Evolutionary conservation across 2,888 invertebrate genomes (phyloP).

Genomic region (Drosophila robusta): DNA sequence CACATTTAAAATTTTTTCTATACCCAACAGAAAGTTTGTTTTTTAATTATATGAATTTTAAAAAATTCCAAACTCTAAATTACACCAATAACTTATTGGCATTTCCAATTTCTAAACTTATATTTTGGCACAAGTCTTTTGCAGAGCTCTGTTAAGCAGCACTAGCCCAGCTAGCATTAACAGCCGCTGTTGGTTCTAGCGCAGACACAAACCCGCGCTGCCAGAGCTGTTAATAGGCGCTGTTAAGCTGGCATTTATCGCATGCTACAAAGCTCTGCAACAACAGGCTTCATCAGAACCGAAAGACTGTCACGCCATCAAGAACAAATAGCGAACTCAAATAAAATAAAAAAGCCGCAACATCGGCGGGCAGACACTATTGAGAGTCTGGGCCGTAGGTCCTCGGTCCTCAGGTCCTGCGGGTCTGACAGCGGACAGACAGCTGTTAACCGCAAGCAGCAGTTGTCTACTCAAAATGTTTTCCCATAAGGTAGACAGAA

Average conservation of each 20-base stretch:
- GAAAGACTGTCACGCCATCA: constrained; percentile 42
- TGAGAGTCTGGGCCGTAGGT: neutral
- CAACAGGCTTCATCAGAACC: neutral
- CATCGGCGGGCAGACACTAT: constrained; percentile 13
- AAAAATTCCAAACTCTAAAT: too few species aligned
- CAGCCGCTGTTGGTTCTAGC: constrained; percentile 24
- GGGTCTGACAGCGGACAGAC: constrained; percentile 33
- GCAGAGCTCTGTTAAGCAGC: constrained; percentile 1
- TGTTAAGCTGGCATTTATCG: constrained; percentile 19
- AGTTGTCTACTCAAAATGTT: constrained; percentile 16
- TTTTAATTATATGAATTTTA: neutral
- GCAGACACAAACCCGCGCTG: constrained; percentile 42
- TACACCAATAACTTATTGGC: too few species aligned
- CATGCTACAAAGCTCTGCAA: constrained; percentile 42
- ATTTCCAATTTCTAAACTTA: too few species aligned
- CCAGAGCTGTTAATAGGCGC: neutral
- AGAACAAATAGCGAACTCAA: constrained; percentile 59
- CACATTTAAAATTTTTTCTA: too few species aligned
- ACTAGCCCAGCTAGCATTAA: neutral
- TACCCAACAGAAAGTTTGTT: too few species aligned
- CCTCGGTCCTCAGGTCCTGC: constrained; percentile 2
- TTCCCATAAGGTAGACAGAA: constrained; percentile 9
- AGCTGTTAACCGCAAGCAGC: constrained; percentile 33
- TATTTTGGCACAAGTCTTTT: neutral
- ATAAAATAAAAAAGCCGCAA: constrained; percentile 44